Evolutionary conservation across 2,888 invertebrate species (phyloP).

Genomic region (Branchellion lobata): DNA sequence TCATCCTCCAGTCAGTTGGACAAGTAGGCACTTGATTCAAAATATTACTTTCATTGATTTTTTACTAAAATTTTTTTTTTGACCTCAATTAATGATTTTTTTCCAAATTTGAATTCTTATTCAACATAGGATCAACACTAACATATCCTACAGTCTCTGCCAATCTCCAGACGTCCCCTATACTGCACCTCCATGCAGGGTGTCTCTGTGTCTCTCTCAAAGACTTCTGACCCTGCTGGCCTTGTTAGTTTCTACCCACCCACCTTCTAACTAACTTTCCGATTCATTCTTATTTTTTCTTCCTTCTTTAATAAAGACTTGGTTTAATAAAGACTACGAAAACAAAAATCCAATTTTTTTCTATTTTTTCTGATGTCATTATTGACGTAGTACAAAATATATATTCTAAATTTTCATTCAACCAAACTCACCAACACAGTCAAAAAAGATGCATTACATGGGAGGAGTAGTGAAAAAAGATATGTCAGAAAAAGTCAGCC

Average conservation of each 20-base stretch:
- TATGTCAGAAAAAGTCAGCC: slow-evolving; percentile 80
- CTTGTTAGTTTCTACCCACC: too few species aligned
- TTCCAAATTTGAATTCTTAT: neutral
- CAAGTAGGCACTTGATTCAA: neutral
- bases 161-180: slow-evolving; percentile 70
- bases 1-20: slow-evolving; percentile 54
- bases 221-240: slow-evolving; percentile 84
- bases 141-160: slow-evolving; percentile 5
- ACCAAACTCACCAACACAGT: slow-evolving; percentile 64
- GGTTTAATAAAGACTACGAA: too few species aligned
- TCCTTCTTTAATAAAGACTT: too few species aligned
- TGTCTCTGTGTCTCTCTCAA: slow-evolving; percentile 85
- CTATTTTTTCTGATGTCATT: too few species aligned
- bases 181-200: slow-evolving; percentile 85
- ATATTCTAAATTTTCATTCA: neutral
- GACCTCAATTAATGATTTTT: neutral
- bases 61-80: neutral
- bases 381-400: too few species aligned
- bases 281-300: too few species aligned
- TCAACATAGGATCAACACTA: neutral
- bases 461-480: slow-evolving; percentile 91
- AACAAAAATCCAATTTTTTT: too few species aligned
- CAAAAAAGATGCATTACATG: slow-evolving; percentile 89
- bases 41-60: neutral
- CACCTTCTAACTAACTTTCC: too few species aligned